A percentile compares a stretch with the other conserved stretches of the same genome.
These are phyloP conservation scores for Trichogramma evanescens DNA, from an alignment of 2,888 invertebrate genomes.

Conservation along the genomic window DNA sequence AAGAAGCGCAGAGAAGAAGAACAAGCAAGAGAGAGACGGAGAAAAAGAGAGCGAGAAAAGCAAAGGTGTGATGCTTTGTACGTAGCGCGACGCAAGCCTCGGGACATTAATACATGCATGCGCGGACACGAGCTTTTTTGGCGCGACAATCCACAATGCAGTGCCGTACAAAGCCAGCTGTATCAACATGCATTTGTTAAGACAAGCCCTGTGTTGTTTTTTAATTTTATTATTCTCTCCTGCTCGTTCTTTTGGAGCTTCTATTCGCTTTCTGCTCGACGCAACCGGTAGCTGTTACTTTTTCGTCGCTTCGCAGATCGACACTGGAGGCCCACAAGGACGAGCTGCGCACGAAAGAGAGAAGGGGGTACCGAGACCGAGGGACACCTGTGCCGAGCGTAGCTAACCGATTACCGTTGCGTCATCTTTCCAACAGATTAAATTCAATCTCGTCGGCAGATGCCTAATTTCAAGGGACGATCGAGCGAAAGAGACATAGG, in stretches of 20 bases:
- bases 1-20: neutral
- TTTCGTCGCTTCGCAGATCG: neutral
- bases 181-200: slow-evolving; percentile 38
- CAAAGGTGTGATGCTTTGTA: neutral
- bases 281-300: neutral
- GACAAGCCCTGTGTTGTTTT: slow-evolving; percentile 31
- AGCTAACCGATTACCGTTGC: slow-evolving; percentile 34
- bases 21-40: neutral
- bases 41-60: neutral
- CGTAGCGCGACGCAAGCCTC: slow-evolving; percentile 17
- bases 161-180: slow-evolving; percentile 34
- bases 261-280: neutral
- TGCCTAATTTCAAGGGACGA: slow-evolving; percentile 21
- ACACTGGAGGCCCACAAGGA: neutral
- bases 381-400: slow-evolving; percentile 38
- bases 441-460: slow-evolving; percentile 28
- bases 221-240: slow-evolving; percentile 19
- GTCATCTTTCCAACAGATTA: slow-evolving; percentile 33
- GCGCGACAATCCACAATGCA: neutral
- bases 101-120: slow-evolving; percentile 19
- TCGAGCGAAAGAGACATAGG: neutral
- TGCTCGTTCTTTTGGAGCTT: neutral
- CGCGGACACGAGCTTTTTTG: slow-evolving; percentile 4
- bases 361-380: neutral
- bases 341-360: neutral